Conservation (phyloP, 2,797 vertebrate species). For the Coendou prehensilis region DNA sequence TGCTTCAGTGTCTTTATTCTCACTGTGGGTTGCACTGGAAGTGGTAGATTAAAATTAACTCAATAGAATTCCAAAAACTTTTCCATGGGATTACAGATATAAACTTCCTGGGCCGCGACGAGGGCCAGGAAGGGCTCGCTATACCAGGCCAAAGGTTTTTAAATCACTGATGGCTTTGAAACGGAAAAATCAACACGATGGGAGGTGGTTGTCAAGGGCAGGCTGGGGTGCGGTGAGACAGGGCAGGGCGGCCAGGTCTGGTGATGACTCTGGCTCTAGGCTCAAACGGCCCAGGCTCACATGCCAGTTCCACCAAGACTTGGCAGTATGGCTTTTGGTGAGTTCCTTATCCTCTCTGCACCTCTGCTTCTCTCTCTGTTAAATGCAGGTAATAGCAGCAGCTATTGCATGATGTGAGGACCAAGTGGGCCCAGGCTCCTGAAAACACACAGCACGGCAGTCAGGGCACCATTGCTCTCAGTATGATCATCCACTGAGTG, state of each 20-base stretch:
- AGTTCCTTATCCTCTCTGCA: neutral
- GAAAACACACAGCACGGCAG: too few species aligned
- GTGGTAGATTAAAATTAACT: too few species aligned
- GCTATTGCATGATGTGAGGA: too few species aligned
- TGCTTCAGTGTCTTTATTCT: too few species aligned
- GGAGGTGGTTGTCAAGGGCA: neutral
- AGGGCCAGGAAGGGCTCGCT: too few species aligned
- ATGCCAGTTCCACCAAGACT: neutral
- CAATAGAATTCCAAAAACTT: too few species aligned
- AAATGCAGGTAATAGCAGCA: neutral
- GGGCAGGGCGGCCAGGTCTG: neutral
- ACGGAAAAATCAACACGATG: neutral
- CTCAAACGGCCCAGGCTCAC: neutral
- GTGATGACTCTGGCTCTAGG: accelerated
- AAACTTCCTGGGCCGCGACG: too few species aligned
- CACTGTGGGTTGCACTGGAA: too few species aligned
- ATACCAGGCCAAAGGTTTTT: neutral
- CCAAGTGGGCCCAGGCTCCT: neutral
- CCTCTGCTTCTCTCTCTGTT: neutral
- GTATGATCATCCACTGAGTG: neutral
- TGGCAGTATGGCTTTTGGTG: neutral
- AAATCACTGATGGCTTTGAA: neutral
- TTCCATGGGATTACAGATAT: too few species aligned
- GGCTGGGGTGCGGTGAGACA: too few species aligned
- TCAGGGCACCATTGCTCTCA: accelerated